Evolutionary conservation across 2,888 invertebrate genomes (phyloP).

Genomic region (Neria commutata): DNA sequence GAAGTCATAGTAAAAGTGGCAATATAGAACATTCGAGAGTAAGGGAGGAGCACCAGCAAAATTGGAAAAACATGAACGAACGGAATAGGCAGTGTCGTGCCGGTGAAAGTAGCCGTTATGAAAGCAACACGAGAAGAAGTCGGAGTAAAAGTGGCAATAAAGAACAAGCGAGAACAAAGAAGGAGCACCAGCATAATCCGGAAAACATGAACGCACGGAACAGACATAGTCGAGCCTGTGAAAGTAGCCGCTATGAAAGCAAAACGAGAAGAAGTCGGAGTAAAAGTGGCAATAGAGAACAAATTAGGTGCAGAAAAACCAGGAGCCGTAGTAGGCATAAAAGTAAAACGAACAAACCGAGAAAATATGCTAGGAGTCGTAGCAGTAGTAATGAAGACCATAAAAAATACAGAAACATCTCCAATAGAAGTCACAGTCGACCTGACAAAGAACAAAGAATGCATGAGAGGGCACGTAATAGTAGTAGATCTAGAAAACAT

Average conservation of each 20-base stretch:
- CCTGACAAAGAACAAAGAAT: too few species aligned
- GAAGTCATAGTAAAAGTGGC: neutral
- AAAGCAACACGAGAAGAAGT: conserved; percentile 10
- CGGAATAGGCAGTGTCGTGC: too few species aligned
- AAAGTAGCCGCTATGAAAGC: too few species aligned
- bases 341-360: neutral
- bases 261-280: neutral
- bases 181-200: conserved; percentile 7
- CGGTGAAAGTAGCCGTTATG: neutral
- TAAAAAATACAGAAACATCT: neutral
- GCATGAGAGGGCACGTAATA: neutral
- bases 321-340: neutral
- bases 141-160: conserved; percentile 9
- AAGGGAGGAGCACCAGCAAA: too few species aligned
- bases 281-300: neutral
- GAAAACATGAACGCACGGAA: neutral
- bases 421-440: neutral
- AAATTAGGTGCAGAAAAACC: neutral
- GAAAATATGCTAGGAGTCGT: too few species aligned
- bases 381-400: neutral
- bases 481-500: neutral
- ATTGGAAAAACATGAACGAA: too few species aligned
- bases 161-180: neutral
- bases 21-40: neutral
- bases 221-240: neutral